Evolutionary conservation across 2,888 invertebrate genomes (phyloP).

Genomic region (Amphipoea lucens): DNA sequence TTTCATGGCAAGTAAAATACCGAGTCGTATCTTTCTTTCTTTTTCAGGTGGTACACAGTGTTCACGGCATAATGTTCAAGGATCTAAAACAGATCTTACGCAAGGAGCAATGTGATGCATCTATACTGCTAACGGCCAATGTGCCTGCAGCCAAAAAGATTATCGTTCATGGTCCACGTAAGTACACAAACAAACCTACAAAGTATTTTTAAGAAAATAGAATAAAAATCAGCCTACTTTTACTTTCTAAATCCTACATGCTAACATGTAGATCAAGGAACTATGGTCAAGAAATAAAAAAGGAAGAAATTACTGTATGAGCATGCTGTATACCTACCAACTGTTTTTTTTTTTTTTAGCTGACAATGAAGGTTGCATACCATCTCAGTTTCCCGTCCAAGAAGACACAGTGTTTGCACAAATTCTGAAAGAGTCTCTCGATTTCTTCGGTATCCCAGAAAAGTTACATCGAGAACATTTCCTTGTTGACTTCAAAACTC

Average conservation of each 20-base stretch:
- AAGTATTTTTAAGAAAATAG: background rate
- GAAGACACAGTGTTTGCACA: constrained; percentile 99
- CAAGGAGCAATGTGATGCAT: constrained; percentile 99
- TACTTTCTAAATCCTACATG: background rate
- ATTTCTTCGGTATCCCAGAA: constrained; percentile 99
- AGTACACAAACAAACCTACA: constrained; percentile 46
- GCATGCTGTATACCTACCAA: background rate
- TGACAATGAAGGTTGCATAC: constrained; percentile 97
- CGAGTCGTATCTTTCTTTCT: too few species aligned
- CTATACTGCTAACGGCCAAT: constrained; percentile 98
- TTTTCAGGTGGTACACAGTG: constrained; percentile 97
- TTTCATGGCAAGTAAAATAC: background rate
- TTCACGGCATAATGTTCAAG: constrained; percentile 99
- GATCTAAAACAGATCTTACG: constrained; percentile 99
- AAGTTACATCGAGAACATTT: constrained; percentile 96
- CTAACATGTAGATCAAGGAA: background rate
- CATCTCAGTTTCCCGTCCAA: constrained; percentile 99
- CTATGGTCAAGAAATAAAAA: background rate
- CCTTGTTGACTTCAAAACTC: constrained; percentile 99
- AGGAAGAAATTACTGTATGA: background rate
- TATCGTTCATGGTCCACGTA: constrained; percentile 96
- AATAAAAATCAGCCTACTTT: background rate
- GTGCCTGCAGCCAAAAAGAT: constrained; percentile 99
- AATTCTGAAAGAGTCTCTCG: constrained; percentile 98
- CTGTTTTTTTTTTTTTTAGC: constrained; percentile 83